Evolutionary conservation across 2,113 vertebrate species (phyloP), one percentile per base, ranked within the genome.

Genomic region (Caranx ignobilis): DNA sequence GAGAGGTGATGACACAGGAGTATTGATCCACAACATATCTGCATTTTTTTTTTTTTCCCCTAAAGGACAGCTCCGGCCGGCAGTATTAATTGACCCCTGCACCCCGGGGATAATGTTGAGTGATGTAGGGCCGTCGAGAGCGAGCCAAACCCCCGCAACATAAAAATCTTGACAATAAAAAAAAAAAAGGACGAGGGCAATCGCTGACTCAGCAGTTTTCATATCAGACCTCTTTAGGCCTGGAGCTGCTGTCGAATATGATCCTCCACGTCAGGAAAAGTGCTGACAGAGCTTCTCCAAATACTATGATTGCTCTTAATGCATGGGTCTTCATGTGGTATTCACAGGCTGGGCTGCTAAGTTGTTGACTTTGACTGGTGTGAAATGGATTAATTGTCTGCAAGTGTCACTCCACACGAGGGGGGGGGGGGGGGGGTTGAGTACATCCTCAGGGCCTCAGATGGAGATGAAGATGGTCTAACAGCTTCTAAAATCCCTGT

Each of bases 181-280:
- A 70, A 82, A 26, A 26, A 26, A 26, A 26, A 26, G 26, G 26
- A 26, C 26, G 26, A 26, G 31, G 54, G 77, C 79, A 69, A 90
- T 88, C 80, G 79, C 92, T 91, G 91, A 93, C 80, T 83, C 77
- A 89, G 90, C 91, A 87, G 73, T 92, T 93, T 93, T 94, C 75
- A 92, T 79, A 93, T 88, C 64, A 81, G 78, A 77, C 47, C 52
- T 26, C 57, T 87, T 89, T 84, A 83, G 70, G 70, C 62, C 50
- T 18, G 32, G 6, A 60, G 82, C 48, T 55, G 64, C 79, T 63
- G 62, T 79, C 54, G 47, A 69, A 64, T 79, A 78, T 76, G 68
- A 82, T 88, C 83, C 43, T 65, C 37, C 37, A 68, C 60, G 68
- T 75, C 65, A 67, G 62, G 50, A 90, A 90, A 87, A 41, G 79